These are phyloP conservation scores for Tricholaema leucomelas DNA, from an alignment of 2,113 vertebrate species.

Conservation along the genomic window DNA sequence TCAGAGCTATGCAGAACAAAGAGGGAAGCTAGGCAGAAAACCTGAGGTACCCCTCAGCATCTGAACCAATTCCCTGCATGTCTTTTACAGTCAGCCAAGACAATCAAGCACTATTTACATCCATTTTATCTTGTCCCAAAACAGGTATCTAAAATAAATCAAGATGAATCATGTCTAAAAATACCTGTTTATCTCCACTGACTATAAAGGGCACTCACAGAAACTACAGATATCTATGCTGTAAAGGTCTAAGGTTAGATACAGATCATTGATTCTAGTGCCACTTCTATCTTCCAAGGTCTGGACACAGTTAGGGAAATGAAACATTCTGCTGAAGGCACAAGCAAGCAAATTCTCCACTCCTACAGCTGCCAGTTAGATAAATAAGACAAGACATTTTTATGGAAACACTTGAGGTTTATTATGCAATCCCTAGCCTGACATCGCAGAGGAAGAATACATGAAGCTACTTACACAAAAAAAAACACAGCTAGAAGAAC, in stretches of 20 bases:
- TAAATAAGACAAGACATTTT: background rate
- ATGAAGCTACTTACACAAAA: background rate
- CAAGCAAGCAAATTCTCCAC: background rate
- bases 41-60: background rate
- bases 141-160: conserved; percentile 26
- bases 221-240: background rate
- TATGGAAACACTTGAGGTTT: conserved; percentile 12
- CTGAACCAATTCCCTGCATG: background rate
- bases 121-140: background rate
- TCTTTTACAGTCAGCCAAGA: background rate
- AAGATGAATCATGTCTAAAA: conserved; percentile 39
- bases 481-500: conserved; percentile 5
- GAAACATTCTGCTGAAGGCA: background rate
- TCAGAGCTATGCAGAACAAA: background rate
- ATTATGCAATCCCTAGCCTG: background rate
- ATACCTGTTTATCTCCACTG: conserved; percentile 8
- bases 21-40: background rate
- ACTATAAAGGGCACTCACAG: background rate
- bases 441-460: background rate
- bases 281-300: background rate
- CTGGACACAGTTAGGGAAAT: background rate
- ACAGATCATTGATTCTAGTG: background rate
- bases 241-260: background rate
- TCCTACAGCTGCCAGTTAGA: conserved; percentile 1
- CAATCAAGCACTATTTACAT: background rate